A percentile compares a stretch with the other conserved stretches of the same genome.
Conservation (phyloP, 2,888 invertebrate genomes). For the Tenthredo distinguenda region DNA sequence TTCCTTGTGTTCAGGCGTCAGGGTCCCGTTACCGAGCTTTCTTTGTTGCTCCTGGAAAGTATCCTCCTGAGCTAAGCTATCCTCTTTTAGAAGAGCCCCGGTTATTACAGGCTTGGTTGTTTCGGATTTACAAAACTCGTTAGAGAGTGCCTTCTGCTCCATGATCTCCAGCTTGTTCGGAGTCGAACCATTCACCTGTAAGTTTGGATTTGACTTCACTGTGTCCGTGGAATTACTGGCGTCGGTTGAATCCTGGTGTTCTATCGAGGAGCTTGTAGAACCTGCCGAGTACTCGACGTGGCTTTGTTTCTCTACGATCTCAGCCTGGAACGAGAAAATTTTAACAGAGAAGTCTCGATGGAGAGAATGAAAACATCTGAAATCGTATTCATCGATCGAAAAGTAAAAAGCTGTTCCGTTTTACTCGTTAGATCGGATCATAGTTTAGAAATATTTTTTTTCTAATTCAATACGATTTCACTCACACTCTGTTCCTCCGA, state of each 20-base stretch:
- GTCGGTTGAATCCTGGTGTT: conserved; percentile 72
- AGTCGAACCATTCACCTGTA: conserved; percentile 70
- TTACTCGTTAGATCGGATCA: no score
- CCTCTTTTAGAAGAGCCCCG: conserved; percentile 85
- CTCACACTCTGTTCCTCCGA: conserved; percentile 63
- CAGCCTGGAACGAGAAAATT: conserved; percentile 60
- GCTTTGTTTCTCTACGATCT: conserved; percentile 64
- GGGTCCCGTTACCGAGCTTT: conserved; percentile 78
- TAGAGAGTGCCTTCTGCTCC: conserved; percentile 71
- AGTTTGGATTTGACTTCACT: conserved; percentile 71
- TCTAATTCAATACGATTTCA: not conserved
- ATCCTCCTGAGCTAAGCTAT: conserved; percentile 79
- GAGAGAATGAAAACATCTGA: not conserved
- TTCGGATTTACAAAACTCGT: conserved; percentile 79
- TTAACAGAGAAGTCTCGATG: not conserved
- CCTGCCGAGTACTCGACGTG: conserved; percentile 64
- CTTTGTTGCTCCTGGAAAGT: conserved; percentile 79
- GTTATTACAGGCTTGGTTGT: conserved; percentile 85
- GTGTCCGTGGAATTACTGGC: conserved; percentile 71
- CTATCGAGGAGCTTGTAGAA: conserved; percentile 68
- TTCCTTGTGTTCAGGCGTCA: conserved; percentile 71
- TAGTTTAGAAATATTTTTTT: not conserved
- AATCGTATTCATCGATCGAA: not conserved
- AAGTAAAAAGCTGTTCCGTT: not conserved
- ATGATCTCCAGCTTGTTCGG: conserved; percentile 66